These are phyloP conservation scores for Clepsis dumicolana DNA, from an alignment of 2,888 invertebrate species.

Conservation along the genomic window DNA sequence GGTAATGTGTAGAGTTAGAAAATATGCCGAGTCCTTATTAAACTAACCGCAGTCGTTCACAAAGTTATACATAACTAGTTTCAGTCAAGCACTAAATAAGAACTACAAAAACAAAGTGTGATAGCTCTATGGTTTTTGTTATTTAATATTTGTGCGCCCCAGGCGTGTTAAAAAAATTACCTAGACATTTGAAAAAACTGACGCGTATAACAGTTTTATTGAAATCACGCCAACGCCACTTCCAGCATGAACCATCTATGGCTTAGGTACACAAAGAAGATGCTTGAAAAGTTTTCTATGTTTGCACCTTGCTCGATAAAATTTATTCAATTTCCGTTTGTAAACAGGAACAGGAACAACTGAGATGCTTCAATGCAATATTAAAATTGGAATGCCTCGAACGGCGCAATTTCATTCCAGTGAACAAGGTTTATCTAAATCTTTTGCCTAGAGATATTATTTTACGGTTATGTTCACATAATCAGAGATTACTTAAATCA, in stretches of 20 bases:
- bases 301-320: conserved; percentile 23
- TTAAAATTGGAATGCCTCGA: not conserved
- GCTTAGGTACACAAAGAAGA: conserved; percentile 17
- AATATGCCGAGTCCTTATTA: no score
- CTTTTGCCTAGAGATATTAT: not conserved
- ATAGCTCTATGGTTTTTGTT: no score
- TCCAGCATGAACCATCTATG: conserved; percentile 19
- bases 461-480: not conserved
- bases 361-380: not conserved
- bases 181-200: no score
- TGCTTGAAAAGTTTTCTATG: conserved; percentile 21
- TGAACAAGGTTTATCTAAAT: not conserved
- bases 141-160: no score
- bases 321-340: conserved; percentile 36
- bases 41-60: no score
- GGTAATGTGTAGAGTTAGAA: no score
- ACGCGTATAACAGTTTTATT: no score
- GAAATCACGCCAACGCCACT: conserved; percentile 2
- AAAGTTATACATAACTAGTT: no score
- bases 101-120: no score
- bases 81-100: no score
- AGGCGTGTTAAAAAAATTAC: no score
- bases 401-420: not conserved
- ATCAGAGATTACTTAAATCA: not conserved
- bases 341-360: conserved; percentile 11